Base-by-base conservation (phyloP, 2,797 vertebrate species). In the Protosalanx chinensis region DNA sequence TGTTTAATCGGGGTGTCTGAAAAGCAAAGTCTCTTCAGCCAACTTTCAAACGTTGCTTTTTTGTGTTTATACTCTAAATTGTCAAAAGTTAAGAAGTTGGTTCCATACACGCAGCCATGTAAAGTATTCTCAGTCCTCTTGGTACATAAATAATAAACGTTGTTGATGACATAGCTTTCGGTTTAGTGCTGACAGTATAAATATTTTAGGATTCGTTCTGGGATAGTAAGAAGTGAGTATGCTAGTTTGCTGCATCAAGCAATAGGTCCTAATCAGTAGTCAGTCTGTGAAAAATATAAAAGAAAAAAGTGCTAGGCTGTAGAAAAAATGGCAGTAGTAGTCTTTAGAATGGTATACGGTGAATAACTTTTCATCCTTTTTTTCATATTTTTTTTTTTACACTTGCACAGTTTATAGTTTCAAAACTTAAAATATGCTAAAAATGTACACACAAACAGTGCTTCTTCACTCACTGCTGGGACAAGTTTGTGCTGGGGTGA, bases 111-210 rank as follows among this genome's bases (percentile, higher is more conserved):
- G 53, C 30, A 33, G 41, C 13, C 81, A 79, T 91, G 84, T 91
- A 94, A 90, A 93, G 87, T 90, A 46, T 84, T 81, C 81, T 84
- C 90, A 91, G 53, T 71, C 32, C 59, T 68, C 68, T 69, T 92
- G 88, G 89, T 90, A 91, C 91, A 94, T 90, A 86, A 87, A 89
- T 91, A 92, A 85, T 83, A 70, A 75, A 68, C 73, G 68, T 49
- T 65, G 70, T 67, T 70, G 61, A 65, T 73, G 77, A 66, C 15
- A 61, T 32, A 63, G 63, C 68, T n/a, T 65, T 62, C 67, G 56
- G 62, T 62, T 69, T 56, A 37, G 46, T 70, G 71, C 60, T 23
- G 7, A 15, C 8, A 51, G 27, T 13, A 72, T 1, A 41, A 35
- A 56, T 27, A 63, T 68, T 46, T 66, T 23, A 66, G 57, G 53